Percentiles rank a stretch among this genome's conserved stretches.
phyloP scores from a whole-genome alignment of 2,888 invertebrate genomes.

The Unio delphinus region DNA sequence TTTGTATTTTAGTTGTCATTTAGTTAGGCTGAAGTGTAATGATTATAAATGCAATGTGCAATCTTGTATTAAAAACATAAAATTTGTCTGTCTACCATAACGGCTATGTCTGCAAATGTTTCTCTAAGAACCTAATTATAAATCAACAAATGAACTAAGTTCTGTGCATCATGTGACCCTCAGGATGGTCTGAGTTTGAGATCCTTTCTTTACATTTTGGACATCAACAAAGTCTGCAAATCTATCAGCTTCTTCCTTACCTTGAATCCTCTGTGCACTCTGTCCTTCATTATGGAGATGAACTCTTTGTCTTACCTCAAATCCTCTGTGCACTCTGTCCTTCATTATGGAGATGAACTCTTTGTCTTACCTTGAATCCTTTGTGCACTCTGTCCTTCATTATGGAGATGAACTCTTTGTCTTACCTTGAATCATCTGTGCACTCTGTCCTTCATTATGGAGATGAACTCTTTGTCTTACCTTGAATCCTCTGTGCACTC shows the following conservation, averaged over 20 bases:
- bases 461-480: slow-evolving; percentile 91
- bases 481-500: slow-evolving; percentile 87
- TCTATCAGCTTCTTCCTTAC: slow-evolving; percentile 36
- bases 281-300: slow-evolving; percentile 98
- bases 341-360: slow-evolving; percentile 99
- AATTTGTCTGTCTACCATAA: no score
- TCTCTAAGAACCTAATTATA: no score
- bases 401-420: slow-evolving; percentile 97
- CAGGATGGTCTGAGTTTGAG: no score
- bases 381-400: slow-evolving; percentile 98
- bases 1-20: no score
- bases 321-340: slow-evolving; percentile 94
- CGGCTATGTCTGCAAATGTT: no score
- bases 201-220: no score
- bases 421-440: slow-evolving; percentile 82
- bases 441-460: slow-evolving; percentile 97
- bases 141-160: no score
- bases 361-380: slow-evolving; percentile 80
- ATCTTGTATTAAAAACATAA: no score
- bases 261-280: slow-evolving; percentile 90
- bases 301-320: slow-evolving; percentile 84
- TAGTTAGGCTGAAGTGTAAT: no score
- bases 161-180: no score
- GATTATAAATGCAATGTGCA: no score
- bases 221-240: no score